Evolutionary conservation across 2,888 invertebrate genomes (phyloP).

Genomic region (Glyphotaelius pellucidus): DNA sequence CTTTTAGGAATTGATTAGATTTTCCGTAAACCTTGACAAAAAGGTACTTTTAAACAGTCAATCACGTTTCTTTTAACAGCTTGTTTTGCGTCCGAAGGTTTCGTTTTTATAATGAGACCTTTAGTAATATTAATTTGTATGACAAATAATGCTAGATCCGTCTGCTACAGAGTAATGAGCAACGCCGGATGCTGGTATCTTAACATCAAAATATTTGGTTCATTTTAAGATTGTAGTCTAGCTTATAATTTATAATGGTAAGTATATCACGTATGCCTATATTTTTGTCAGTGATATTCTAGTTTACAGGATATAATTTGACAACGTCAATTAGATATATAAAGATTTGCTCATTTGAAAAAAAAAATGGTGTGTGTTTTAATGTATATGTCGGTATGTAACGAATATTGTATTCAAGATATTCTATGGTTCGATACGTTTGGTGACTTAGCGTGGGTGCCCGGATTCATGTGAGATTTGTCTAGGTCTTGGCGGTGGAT

Average conservation of each 20-base stretch:
- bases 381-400: no score
- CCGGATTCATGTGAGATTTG: no score
- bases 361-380: no score
- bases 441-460: no score
- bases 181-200: no score
- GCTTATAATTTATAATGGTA: no score
- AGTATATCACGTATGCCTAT: not conserved
- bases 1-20: not conserved
- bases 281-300: not conserved
- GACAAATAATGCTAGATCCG: not conserved
- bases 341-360: not conserved
- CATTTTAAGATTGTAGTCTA: no score
- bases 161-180: no score
- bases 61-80: not conserved
- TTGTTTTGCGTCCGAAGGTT: not conserved
- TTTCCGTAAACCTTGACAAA: not conserved
- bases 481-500: no score
- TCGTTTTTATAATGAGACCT: not conserved
- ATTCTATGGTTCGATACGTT: no score
- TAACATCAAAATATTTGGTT: no score
- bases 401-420: no score
- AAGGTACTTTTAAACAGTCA: not conserved
- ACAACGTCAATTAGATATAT: not conserved
- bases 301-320: not conserved
- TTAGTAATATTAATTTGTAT: not conserved